phyloP scores from a whole-genome alignment of 2,797 vertebrate species.

The Channa striata region DNA sequence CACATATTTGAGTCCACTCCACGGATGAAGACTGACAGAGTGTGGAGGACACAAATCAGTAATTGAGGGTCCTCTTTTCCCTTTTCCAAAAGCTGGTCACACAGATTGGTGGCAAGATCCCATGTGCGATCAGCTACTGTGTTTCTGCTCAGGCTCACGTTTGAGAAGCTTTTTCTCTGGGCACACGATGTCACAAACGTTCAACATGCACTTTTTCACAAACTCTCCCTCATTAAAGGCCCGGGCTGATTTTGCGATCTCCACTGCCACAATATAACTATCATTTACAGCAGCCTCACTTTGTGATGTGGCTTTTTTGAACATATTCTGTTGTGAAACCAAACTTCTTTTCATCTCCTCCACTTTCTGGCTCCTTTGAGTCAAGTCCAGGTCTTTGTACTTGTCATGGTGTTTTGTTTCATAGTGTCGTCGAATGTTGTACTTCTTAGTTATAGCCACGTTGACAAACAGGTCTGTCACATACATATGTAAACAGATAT shows the following conservation, averaged over 20 bases:
- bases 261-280: conserved; percentile 18
- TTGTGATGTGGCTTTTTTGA: conserved; percentile 25
- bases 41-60: too few relatives aligned
- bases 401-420: conserved; percentile 9
- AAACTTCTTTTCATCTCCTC: conserved; percentile 19
- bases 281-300: conserved; percentile 18
- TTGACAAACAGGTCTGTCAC: too few relatives aligned
- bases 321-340: conserved; percentile 15
- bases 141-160: conserved; percentile 17
- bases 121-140: neutral
- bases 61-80: too few relatives aligned
- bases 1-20: conserved; percentile 1
- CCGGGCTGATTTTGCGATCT: conserved; percentile 23
- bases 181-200: conserved; percentile 16
- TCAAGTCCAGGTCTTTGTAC: neutral
- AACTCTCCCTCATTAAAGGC: conserved; percentile 15
- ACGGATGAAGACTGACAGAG: conserved; percentile 1
- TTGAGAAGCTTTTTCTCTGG: conserved; percentile 18
- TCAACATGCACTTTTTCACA: conserved; percentile 13
- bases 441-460: too few relatives aligned
- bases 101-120: conserved; percentile 10
- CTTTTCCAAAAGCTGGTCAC: conserved; percentile 1
- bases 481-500: too few relatives aligned
- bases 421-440: too few relatives aligned
- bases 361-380: conserved; percentile 16